Evolutionary conservation across 2,888 invertebrate species (phyloP).

Genomic region (Chloroclysta siterata): DNA sequence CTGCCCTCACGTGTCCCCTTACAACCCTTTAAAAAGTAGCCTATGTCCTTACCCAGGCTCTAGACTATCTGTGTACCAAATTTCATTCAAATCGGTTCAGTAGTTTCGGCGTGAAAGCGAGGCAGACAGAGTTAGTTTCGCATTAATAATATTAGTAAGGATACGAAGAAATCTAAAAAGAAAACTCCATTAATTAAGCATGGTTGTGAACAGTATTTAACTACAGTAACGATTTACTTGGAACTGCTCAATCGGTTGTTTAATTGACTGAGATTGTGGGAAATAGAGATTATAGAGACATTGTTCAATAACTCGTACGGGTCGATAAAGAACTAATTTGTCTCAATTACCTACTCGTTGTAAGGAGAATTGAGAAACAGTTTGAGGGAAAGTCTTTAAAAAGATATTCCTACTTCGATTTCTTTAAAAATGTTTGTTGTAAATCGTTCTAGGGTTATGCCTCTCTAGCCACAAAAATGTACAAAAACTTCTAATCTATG

Average conservation of each 20-base stretch:
- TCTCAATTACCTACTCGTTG: conserved; percentile 17
- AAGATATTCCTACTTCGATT: too few species aligned
- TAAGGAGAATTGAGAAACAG: conserved; percentile 11
- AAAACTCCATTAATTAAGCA: not conserved
- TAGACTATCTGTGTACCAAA: too few species aligned
- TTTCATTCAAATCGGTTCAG: too few species aligned
- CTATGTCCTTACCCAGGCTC: too few species aligned
- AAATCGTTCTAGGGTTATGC: too few species aligned
- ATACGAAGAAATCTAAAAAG: not conserved
- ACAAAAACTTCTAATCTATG: conserved; percentile 7
- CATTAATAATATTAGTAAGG: too few species aligned
- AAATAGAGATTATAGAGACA: conserved; percentile 31
- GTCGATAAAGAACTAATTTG: conserved; percentile 4
- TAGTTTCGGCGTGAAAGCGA: too few species aligned
- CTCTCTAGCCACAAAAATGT: not conserved
- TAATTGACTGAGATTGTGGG: conserved; percentile 38
- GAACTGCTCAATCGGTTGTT: conserved; percentile 38
- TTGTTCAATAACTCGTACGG: conserved; percentile 23
- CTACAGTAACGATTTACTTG: conserved; percentile 25
- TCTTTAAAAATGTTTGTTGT: too few species aligned
- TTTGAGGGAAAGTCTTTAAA: conserved; percentile 4
- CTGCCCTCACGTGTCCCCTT: too few species aligned
- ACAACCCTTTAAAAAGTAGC: too few species aligned
- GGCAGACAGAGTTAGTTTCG: too few species aligned
- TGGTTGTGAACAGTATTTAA: conserved; percentile 8